These are phyloP conservation scores for Anthophora plumipes DNA, from an alignment of 2,888 invertebrate genomes.

Conservation along the genomic window DNA sequence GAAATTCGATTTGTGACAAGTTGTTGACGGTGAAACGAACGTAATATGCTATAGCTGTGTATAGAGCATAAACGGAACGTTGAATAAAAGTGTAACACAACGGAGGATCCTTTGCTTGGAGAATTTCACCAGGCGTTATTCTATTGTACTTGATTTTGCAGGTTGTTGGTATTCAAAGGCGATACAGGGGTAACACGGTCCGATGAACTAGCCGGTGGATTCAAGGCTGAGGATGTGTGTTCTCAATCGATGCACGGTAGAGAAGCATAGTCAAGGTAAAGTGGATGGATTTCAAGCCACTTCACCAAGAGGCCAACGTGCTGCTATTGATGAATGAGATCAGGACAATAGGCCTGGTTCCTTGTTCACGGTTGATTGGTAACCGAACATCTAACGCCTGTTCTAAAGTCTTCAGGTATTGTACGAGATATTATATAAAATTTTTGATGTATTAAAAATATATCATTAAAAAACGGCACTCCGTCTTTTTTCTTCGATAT, in stretches of 20 bases:
- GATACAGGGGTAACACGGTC: not conserved
- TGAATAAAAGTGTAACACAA: not conserved
- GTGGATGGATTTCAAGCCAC: conserved; percentile 7
- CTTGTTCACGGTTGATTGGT: not conserved
- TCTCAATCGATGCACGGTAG: not conserved
- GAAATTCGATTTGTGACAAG: conserved; percentile 31
- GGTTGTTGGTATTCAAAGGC: no score
- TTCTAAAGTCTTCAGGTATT: no score
- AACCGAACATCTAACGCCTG: not conserved
- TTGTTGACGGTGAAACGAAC: not conserved
- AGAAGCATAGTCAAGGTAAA: conserved; percentile 7
- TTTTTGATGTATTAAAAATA: no score
- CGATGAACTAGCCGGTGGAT: not conserved
- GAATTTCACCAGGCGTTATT: not conserved
- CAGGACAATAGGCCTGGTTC: conserved; percentile 17
- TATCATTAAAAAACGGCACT: no score
- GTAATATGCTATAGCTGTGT: not conserved
- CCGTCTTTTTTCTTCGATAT: no score
- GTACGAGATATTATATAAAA: no score
- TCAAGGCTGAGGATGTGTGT: not conserved
- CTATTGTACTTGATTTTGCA: not conserved
- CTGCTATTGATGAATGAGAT: conserved; percentile 23
- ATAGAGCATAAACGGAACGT: not conserved
- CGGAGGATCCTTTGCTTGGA: not conserved
- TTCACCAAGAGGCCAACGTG: conserved; percentile 12